Evolutionary conservation across 2,797 vertebrate genomes (phyloP).

Genomic region (Odontamblyopus lacepedii): DNA sequence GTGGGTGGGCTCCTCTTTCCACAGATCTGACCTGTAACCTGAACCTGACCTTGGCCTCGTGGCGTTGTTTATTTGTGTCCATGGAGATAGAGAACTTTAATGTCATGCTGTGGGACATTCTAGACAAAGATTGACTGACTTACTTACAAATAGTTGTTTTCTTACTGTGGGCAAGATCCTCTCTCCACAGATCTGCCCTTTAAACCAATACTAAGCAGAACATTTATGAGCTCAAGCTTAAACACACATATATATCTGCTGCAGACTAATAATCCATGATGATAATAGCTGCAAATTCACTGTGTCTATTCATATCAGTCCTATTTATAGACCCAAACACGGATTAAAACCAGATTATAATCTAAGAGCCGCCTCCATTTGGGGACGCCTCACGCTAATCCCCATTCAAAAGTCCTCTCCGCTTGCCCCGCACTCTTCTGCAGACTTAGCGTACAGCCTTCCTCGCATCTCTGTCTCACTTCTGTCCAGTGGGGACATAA

Average conservation of each 20-base stretch:
- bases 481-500: slow-evolving; percentile 41
- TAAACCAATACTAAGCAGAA: not conserved
- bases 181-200: too few relatives aligned
- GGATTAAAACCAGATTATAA: slow-evolving; percentile 52
- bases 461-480: slow-evolving; percentile 31
- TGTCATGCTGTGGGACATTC: too few relatives aligned
- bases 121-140: too few relatives aligned
- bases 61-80: too few relatives aligned
- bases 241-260: not conserved
- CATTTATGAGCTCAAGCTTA: not conserved
- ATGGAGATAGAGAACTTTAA: too few relatives aligned
- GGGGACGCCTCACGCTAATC: slow-evolving; percentile 50
- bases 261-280: not conserved
- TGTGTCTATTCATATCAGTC: slow-evolving; percentile 16
- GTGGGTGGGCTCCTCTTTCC: too few relatives aligned
- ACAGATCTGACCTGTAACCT: too few relatives aligned
- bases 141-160: too few relatives aligned
- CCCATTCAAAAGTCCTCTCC: slow-evolving; percentile 24
- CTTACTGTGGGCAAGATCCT: too few relatives aligned
- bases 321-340: slow-evolving; percentile 47
- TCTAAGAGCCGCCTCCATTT: slow-evolving; percentile 32
- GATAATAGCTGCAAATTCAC: slow-evolving; percentile 1
- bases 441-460: slow-evolving; percentile 32
- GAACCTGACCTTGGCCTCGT: too few relatives aligned
- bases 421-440: slow-evolving; percentile 10